Evolutionary conservation across 2,113 vertebrate genomes (phyloP).

Genomic region (Merops nubicus): DNA sequence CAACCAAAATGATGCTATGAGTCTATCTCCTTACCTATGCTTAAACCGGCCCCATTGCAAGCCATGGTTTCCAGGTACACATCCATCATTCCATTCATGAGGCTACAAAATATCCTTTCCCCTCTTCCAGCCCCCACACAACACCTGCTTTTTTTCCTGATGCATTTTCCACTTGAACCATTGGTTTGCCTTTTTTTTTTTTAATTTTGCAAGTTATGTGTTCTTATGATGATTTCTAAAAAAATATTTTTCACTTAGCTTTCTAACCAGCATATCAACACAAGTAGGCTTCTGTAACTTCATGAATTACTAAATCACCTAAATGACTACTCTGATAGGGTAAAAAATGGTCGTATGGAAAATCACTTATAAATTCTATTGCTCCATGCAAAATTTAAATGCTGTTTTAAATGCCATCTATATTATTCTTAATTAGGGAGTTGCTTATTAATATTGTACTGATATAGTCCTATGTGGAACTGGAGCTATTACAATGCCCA

Average conservation of each 20-base stretch:
- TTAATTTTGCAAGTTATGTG: no score
- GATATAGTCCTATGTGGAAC: not conserved
- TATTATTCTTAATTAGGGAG: not conserved
- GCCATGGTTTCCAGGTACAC: not conserved
- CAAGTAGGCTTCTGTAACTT: not conserved
- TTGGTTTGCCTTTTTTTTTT: not conserved
- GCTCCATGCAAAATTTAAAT: not conserved
- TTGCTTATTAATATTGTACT: not conserved
- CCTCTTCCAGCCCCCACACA: not conserved
- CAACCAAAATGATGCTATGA: no score
- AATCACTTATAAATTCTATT: not conserved
- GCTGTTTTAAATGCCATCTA: not conserved
- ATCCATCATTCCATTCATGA: not conserved
- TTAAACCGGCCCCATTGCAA: not conserved
- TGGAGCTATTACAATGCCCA: not conserved
- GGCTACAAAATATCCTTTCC: not conserved
- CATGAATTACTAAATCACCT: not conserved
- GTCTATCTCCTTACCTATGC: not conserved
- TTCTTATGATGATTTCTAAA: not conserved
- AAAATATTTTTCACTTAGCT: not conserved
- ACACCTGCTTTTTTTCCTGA: not conserved
- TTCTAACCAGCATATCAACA: not conserved
- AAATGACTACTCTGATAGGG: not conserved
- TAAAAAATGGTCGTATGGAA: not conserved
- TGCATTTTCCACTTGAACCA: not conserved